These are phyloP conservation scores for Drosophila paranaensis DNA, from an alignment of 2,888 invertebrate species.

Conservation along the genomic window DNA sequence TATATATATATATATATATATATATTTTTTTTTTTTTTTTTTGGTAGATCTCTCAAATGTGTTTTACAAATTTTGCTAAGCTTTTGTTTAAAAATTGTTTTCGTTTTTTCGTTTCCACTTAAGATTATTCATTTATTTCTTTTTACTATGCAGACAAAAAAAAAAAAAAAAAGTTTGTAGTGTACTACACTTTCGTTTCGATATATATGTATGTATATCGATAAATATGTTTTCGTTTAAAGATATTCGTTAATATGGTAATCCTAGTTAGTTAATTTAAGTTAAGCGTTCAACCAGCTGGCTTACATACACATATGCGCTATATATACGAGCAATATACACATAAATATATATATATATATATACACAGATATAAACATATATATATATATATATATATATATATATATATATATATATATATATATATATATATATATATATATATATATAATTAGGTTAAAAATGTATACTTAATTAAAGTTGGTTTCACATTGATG, in stretches of 20 bases:
- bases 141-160: conserved; percentile 64
- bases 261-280: conserved; percentile 57
- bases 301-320: conserved; percentile 57
- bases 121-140: conserved; percentile 36
- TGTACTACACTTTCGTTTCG: conserved; percentile 45
- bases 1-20: too few relatives aligned
- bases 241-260: conserved; percentile 22
- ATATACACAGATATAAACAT: conserved; percentile 11
- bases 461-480: conserved; percentile 44
- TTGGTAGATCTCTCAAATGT: conserved; percentile 56
- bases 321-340: conserved; percentile 51
- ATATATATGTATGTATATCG: conserved; percentile 20
- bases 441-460: conserved; percentile 55
- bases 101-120: conserved; percentile 43
- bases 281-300: conserved; percentile 60
- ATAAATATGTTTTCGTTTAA: conserved; percentile 8
- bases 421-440: background rate
- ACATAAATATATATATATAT: conserved; percentile 45
- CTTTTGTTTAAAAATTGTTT: conserved; percentile 34
- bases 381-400: conserved; percentile 22
- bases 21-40: conserved; percentile 17
- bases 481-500: conserved; percentile 61
- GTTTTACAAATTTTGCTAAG: conserved; percentile 67
- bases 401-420: conserved; percentile 48
- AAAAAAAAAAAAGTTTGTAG: conserved; percentile 51